Conservation (phyloP, 1,140 invertebrate species). For the Drosophila mauritiana region DNA sequence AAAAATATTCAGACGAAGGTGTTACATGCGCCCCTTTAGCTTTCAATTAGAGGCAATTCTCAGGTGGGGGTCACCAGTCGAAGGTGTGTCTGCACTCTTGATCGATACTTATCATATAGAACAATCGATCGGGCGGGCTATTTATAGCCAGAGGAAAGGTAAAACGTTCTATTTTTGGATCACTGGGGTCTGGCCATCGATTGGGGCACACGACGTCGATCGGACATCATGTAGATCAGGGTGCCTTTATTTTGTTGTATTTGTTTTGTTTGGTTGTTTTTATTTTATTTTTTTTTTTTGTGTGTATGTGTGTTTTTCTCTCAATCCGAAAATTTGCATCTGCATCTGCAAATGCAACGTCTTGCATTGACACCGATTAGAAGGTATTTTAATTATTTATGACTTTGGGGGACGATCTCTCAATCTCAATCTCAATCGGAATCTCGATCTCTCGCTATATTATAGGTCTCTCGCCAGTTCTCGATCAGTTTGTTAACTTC, state of each 20-base stretch:
- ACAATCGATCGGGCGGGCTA: slow-evolving; percentile 40
- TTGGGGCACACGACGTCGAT: slow-evolving; percentile 68
- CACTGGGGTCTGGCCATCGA: slow-evolving; percentile 63
- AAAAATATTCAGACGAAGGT: neutral
- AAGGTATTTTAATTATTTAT: slow-evolving; percentile 83
- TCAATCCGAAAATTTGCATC: slow-evolving; percentile 22
- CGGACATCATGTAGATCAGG: slow-evolving; percentile 56
- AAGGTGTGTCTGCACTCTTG: slow-evolving; percentile 37
- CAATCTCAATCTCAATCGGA: neutral
- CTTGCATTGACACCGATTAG: slow-evolving; percentile 81
- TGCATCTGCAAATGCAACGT: slow-evolving; percentile 26
- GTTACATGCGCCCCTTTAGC: neutral
- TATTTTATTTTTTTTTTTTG: neutral
- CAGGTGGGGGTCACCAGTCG: slow-evolving; percentile 17
- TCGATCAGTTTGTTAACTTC: neutral
- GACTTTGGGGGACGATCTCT: slow-evolving; percentile 67
- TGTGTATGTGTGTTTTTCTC: slow-evolving; percentile 8
- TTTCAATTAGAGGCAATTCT: neutral
- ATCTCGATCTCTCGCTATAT: slow-evolving; percentile 15
- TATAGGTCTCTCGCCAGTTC: neutral
- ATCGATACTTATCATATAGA: slow-evolving; percentile 49
- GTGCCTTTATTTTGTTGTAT: slow-evolving; percentile 8
- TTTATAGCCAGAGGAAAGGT: slow-evolving; percentile 63
- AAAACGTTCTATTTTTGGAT: slow-evolving; percentile 62
- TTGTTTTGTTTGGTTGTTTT: slow-evolving; percentile 3